phyloP scores from a whole-genome alignment of 2,113 vertebrate species.

The Sylvicapra grimmia region DNA sequence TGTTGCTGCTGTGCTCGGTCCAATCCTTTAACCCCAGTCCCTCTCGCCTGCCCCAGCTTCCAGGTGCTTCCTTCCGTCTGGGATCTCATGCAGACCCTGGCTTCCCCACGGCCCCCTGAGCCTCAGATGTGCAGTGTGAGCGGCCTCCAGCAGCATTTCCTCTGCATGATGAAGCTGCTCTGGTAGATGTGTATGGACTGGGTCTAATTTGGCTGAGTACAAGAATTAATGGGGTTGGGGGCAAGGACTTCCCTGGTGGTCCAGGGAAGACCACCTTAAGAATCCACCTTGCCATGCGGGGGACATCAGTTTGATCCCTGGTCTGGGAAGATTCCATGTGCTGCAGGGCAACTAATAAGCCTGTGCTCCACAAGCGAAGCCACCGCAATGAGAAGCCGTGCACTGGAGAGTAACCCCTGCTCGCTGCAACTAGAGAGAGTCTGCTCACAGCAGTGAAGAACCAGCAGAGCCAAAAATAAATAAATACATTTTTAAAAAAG shows the following conservation, averaged over 20 bases:
- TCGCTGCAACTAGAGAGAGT: neutral
- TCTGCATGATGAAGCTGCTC: neutral
- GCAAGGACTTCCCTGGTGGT: neutral
- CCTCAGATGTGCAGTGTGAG: too few species aligned
- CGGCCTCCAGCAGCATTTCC: neutral
- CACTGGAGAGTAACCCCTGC: neutral
- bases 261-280: neutral
- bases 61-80: neutral
- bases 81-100: neutral
- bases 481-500: neutral
- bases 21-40: neutral
- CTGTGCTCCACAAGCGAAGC: neutral
- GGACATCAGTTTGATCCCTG: neutral
- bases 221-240: neutral
- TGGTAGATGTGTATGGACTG: neutral
- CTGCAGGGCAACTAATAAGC: neutral
- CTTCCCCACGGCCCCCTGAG: rapidly evolving
- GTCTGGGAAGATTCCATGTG: neutral
- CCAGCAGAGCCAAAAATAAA: neutral
- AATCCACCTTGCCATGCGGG: neutral
- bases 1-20: neutral
- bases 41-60: neutral
- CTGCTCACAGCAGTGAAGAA: neutral
- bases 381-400: rapidly evolving
- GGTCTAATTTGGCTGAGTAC: neutral